Evolutionary conservation across 2,888 invertebrate species (phyloP).

Genomic region (Thecophora atra): DNA sequence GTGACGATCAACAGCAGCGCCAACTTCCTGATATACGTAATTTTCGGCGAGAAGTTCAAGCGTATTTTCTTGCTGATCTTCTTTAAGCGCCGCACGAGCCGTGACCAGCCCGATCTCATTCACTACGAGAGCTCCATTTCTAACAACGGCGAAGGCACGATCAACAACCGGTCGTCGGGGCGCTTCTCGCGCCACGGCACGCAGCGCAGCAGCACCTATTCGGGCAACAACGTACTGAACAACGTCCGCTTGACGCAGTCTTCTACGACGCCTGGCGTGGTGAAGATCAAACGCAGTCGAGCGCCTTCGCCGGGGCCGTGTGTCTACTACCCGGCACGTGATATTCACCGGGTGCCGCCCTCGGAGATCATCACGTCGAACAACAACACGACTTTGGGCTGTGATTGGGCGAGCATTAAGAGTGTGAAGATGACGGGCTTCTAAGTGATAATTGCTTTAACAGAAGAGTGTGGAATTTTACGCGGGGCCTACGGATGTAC

Average conservation of each 20-base stretch:
- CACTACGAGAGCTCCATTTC: conserved; percentile 86
- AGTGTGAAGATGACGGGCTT: conserved; percentile 65
- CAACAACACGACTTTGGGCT: conserved; percentile 60
- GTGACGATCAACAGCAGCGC: conserved; percentile 97
- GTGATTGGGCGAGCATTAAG: conserved; percentile 61
- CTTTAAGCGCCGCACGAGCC: conserved; percentile 73
- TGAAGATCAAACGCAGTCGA: conserved; percentile 63
- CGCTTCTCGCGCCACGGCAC: conserved; percentile 69
- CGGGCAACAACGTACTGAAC: conserved; percentile 51
- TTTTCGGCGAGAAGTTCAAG: conserved; percentile 97
- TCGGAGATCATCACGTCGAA: conserved; percentile 54
- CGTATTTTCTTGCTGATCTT: conserved; percentile 83
- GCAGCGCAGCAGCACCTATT: conserved; percentile 61
- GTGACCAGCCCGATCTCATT: conserved; percentile 78
- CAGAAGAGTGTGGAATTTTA: too few relatives aligned
- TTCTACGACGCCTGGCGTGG: conserved; percentile 53
- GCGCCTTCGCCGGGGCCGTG: conserved; percentile 67
- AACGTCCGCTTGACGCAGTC: conserved; percentile 57
- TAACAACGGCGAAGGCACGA: conserved; percentile 76
- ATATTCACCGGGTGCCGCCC: conserved; percentile 60
- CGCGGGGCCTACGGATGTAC: too few relatives aligned
- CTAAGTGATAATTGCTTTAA: conserved; percentile 45
- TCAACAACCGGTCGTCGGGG: conserved; percentile 65
- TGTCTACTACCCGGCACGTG: conserved; percentile 66
- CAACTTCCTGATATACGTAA: conserved; percentile 97